phyloP scores from a whole-genome alignment of 2,797 vertebrate species.

The Macropus fuliginosus region DNA sequence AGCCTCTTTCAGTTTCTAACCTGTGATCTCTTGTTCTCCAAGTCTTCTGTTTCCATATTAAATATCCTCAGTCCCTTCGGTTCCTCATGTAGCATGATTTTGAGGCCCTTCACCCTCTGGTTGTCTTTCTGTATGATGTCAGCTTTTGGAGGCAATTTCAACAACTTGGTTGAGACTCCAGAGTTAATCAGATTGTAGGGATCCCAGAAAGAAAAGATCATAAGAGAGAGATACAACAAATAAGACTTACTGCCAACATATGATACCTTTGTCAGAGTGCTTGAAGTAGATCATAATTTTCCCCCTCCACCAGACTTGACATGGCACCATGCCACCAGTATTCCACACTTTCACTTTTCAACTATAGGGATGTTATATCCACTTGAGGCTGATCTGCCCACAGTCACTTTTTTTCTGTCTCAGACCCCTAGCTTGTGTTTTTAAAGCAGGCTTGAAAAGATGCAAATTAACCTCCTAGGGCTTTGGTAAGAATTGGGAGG shows the following conservation, averaged over 20 bases:
- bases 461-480: neutral
- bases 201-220: neutral
- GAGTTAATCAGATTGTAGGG: neutral
- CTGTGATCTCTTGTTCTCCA: neutral
- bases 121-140: neutral
- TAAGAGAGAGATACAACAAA: neutral
- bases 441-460: neutral
- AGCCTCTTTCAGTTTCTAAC: neutral
- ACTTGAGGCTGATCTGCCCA: neutral
- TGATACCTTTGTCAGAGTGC: neutral
- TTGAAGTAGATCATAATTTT: neutral
- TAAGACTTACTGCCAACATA: neutral
- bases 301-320: neutral
- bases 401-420: neutral
- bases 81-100: neutral
- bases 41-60: neutral
- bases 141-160: neutral
- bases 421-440: neutral
- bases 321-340: neutral
- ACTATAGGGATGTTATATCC: neutral
- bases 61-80: neutral
- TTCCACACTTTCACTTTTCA: neutral
- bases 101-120: neutral
- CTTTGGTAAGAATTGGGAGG: neutral
- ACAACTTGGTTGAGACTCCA: neutral